Base-by-base conservation (phyloP, 2,113 vertebrate species). In the Phoxinus phoxinus region DNA sequence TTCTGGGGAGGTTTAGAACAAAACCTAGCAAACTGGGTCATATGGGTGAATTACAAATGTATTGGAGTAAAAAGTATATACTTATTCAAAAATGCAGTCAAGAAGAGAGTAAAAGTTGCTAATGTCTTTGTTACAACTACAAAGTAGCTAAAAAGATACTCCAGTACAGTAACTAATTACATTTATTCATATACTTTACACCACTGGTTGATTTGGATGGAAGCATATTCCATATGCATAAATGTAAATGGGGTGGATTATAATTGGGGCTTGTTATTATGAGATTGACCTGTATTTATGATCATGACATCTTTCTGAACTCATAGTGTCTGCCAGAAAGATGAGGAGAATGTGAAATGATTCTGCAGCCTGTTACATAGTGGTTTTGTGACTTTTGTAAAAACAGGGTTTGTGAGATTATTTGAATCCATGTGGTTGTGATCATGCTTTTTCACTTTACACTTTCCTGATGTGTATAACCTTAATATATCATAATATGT, bases 371-470 rank as follows among this genome's bases (percentile, higher is more conserved):
- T 79, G 46, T 75, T 23, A 71, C 3, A 35, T 48, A 19, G 51
- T 77, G 53, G 53, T 61, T 25, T 61, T 61, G 56, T 79, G 76
- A 79, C 76, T 59, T 79, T 61, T 61, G 53, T 25, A 59, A 79
- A 59, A 79, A 9, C 56, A 41, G 76, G 53, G 53, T 25, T 61
- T 61, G 53, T 79, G 32, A 59, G 53, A 61, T 79, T 41, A 61
- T 78, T 78, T 58, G 51, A 59, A 61, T 61, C 32, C 7, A 25
- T 61, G 32, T 79, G 56, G 35, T 44, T 61, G 35, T 79, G 11
- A 10, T 81, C 2, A 81, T 63, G 59, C 59, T n/a, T 81, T 77
- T 80, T 61, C 25, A 65, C 78, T 27, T 44, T 19, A 19, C 77
- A 63, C 35, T 44, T 80, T 46, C 59, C 41, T 17, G 12, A 46